phyloP scores from a whole-genome alignment of 2,113 vertebrate genomes.

The Colossoma macropomum region DNA sequence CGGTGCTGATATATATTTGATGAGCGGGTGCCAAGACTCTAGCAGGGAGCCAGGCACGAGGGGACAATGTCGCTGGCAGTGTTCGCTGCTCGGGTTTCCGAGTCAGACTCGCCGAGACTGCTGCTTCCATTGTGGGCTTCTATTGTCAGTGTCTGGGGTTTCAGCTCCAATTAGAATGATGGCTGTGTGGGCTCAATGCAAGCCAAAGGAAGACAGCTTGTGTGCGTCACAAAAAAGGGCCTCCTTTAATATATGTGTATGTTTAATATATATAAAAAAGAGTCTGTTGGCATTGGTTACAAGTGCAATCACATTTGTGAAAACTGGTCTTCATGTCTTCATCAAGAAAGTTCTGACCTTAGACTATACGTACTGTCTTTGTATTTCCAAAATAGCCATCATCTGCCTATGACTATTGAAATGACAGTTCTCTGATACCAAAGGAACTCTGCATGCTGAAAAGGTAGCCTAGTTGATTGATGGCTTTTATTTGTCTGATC shows the following conservation, averaged over 20 bases:
- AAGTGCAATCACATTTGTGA: too few relatives aligned
- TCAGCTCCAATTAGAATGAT: slow-evolving; percentile 66
- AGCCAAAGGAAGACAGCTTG: slow-evolving; percentile 54
- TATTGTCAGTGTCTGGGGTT: slow-evolving; percentile 65
- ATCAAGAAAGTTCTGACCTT: background rate
- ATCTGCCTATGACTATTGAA: background rate
- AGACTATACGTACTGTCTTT: background rate
- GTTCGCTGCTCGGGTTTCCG: slow-evolving; percentile 69
- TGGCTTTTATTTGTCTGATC: slow-evolving; percentile 58
- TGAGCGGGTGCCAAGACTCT: slow-evolving; percentile 73
- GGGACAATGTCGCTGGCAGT: slow-evolving; percentile 69
- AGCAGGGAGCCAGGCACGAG: slow-evolving; percentile 60
- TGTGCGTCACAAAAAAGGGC: slow-evolving; percentile 43
- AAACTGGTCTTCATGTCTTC: too few relatives aligned
- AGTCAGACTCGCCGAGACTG: slow-evolving; percentile 63
- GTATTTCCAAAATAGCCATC: background rate
- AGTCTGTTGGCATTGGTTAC: background rate
- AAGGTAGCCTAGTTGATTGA: slow-evolving; percentile 57
- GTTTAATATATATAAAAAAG: slow-evolving; percentile 31
- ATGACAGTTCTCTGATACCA: background rate
- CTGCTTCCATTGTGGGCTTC: slow-evolving; percentile 59
- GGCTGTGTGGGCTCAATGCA: slow-evolving; percentile 50
- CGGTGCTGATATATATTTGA: slow-evolving; percentile 78
- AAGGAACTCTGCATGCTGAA: slow-evolving; percentile 4
- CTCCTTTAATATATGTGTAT: slow-evolving; percentile 20